These are phyloP conservation scores for Campylomormyrus tamandua DNA, from an alignment of 2,113 vertebrate genomes.

Conservation along the genomic window DNA sequence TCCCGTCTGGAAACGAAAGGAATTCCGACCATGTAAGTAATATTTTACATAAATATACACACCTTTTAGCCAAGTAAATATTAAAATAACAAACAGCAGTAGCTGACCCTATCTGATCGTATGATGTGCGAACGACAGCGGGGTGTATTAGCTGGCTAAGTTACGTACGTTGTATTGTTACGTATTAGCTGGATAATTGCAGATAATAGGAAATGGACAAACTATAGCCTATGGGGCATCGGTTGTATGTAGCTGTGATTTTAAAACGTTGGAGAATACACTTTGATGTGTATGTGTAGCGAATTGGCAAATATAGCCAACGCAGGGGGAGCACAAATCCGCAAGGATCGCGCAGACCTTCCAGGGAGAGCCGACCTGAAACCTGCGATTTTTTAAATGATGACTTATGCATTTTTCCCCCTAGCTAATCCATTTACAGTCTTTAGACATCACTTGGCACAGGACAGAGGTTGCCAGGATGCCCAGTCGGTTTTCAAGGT, in stretches of 20 bases:
- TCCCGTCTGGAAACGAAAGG: slow-evolving; percentile 56
- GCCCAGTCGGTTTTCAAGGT: neutral
- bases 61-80: neutral
- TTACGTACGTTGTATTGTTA: neutral
- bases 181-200: neutral
- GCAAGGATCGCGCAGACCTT: neutral
- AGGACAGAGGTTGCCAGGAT: neutral
- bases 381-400: neutral
- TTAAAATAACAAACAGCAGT: neutral
- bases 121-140: neutral
- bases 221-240: neutral
- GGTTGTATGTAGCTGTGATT: neutral
- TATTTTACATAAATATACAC: neutral
- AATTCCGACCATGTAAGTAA: slow-evolving; percentile 63
- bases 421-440: neutral
- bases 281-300: neutral
- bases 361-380: neutral
- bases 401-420: neutral
- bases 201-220: neutral
- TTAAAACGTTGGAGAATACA: neutral
- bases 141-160: neutral
- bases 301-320: neutral
- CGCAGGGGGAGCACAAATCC: neutral
- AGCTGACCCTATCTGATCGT: neutral
- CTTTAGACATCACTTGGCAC: neutral